phyloP scores from a whole-genome alignment of 2,888 invertebrate genomes.

The Ophion obscuratus region DNA sequence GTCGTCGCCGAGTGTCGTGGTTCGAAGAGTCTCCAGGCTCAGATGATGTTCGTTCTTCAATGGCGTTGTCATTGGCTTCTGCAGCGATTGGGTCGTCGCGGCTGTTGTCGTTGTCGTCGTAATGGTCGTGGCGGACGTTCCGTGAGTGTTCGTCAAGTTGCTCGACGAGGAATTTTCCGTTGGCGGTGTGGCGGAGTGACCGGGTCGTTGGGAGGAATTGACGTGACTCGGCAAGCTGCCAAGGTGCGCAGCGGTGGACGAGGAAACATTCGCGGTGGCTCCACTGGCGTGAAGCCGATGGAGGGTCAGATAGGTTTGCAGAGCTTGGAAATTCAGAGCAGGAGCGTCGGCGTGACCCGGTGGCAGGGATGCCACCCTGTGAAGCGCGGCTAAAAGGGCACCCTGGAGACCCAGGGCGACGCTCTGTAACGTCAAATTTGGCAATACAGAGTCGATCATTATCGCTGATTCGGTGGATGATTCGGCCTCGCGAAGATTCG shows the following conservation, averaged over 20 bases:
- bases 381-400: constrained; percentile 93
- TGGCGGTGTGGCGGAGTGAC: not conserved
- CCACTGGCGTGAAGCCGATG: constrained; percentile 91
- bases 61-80: constrained; percentile 84
- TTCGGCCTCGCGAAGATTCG: constrained; percentile 74
- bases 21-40: constrained; percentile 66
- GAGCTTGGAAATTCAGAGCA: constrained; percentile 93
- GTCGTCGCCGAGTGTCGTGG: not conserved
- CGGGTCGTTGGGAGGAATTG: constrained; percentile 38
- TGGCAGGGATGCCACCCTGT: constrained; percentile 92
- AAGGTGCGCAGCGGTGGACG: constrained; percentile 72
- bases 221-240: constrained; percentile 8
- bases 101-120: not conserved
- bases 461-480: constrained; percentile 63
- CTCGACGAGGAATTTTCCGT: constrained; percentile 50
- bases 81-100: constrained; percentile 85
- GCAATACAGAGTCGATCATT: constrained; percentile 71
- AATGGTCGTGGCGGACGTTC: constrained; percentile 60
- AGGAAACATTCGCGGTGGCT: constrained; percentile 83
- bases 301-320: constrained; percentile 93
- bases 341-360: constrained; percentile 94
- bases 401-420: constrained; percentile 93
- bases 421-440: constrained; percentile 86
- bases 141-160: not conserved
- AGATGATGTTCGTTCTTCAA: constrained; percentile 79